Evolutionary conservation across 2,888 invertebrate species (phyloP), one percentile per base, ranked within the genome.

Genomic region (Tipula confusa): DNA sequence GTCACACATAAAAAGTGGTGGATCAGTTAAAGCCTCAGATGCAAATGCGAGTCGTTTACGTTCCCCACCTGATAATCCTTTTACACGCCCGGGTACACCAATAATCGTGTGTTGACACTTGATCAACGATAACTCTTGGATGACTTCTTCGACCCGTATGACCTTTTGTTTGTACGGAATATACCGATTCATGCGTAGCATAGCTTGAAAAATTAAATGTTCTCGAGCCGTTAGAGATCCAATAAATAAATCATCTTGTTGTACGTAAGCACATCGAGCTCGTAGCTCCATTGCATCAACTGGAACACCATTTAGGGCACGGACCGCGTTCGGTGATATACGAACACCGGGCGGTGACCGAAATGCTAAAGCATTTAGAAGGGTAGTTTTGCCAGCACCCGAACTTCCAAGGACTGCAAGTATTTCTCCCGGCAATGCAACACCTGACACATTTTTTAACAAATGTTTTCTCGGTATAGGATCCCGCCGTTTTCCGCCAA

Each of bases 21-120:
- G 99, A 90, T 99, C 96, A 0, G 98, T 98, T 80, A 98, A 91
- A 1, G 98, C 95, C 91, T 99, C 99, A n/a, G 97, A 96, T 18
- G 98, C 99, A 88, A 99, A 98, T 0, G 98, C 96, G 11, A 99
- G 91, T 84, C 98, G 92, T 89, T 98, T 98, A 92, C 95, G 95
- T 90, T 99, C 99, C 0, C 99, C 99, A 0, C 99, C 99, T 0
- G 98, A 98, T 84, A 98, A 94, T 0, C 98, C 98, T 90, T 97
- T 97, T 48, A 96, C 90, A 24, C 95, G 90, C 0, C 98, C 98
- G 0, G 96, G 94, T 81, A 95, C 92, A 0, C 99, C 98, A 84
- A 99, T 98, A 64, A 94, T 92, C 11, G 97, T 97, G 87, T 98
- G 93, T 88, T 95, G 94, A 89, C 98, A 98, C 90, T 97, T 97